Evolutionary conservation across 2,113 vertebrate species (phyloP), one percentile per base, ranked within the genome.

Genomic region (Zosterops japonicus): DNA sequence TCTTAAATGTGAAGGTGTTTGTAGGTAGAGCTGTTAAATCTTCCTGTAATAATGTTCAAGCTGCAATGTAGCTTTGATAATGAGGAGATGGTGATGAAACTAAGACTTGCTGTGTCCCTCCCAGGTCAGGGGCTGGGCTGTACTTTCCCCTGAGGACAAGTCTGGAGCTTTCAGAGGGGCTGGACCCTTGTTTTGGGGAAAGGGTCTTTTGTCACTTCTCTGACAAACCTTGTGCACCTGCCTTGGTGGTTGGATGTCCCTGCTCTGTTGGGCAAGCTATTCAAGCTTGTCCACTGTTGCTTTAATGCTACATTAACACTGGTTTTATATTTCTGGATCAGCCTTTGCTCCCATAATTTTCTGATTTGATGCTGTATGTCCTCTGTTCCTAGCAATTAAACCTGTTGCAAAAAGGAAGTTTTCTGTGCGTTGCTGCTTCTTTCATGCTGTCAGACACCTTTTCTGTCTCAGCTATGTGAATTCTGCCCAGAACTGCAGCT

Each of bases 41-140:
- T 71, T 77, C 29, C n/a, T 70, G 25, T 35, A 31, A 47, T 28
- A 12, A 60, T 28, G 31, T 5, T 50, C 25, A 46, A 65, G 33
- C 20, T 63, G 33, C 42, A 70, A 12, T 61, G 55, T 9, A 41
- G 16, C 31, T 85, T 79, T n/a, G 35, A 1, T 8, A 68, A 24
- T 0, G 10, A 68, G 47, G 35, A 69, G 8, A 9, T 28, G 41
- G 49, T 36, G 46, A 6, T 57, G 50, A 53, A 69, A 35, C 3
- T 4, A 17, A 15, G 29, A 11, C 15, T 42, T 0, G 0, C 19
- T 3, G 8, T 36, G 25, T 35, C 53, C 11, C 22, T 75, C 19
- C 49, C 42, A 36, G 31, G 67, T 29, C 57, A 82, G 24, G 31
- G 33, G 9, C 5, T 63, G 27, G 7, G 25, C 36, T 47, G 74